phyloP scores from a whole-genome alignment of 1,140 invertebrate genomes.

The Saccostrea glomerata region DNA sequence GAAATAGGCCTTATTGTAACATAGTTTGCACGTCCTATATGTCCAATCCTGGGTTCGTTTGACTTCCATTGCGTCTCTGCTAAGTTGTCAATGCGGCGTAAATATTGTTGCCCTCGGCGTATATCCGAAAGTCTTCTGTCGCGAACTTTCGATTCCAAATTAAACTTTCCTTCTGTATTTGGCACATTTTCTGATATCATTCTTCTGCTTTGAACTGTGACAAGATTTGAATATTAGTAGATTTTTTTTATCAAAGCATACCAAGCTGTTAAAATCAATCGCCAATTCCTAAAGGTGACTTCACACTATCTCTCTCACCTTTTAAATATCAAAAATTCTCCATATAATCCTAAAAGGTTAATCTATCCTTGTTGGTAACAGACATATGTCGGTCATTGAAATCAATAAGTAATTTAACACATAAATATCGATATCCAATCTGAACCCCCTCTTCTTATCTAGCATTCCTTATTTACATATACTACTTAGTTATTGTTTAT shows the following conservation, averaged over 20 bases:
- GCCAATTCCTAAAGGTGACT: not conserved
- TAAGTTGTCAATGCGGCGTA: conserved; percentile 43
- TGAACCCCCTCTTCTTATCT: conserved; percentile 20
- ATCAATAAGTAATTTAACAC: conserved; percentile 29
- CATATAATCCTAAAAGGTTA: conserved; percentile 8
- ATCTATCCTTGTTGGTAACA: conserved; percentile 14
- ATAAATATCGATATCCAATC: conserved; percentile 26
- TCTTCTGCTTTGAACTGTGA: not conserved
- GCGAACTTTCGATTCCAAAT: conserved; percentile 39
- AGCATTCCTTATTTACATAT: conserved; percentile 17
- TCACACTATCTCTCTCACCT: not conserved
- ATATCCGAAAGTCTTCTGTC: conserved; percentile 43
- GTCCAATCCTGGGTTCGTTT: conserved; percentile 23
- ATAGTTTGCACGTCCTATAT: not conserved
- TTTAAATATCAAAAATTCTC: conserved; percentile 23
- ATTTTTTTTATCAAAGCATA: not conserved
- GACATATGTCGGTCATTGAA: conserved; percentile 33
- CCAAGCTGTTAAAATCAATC: not conserved
- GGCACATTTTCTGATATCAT: conserved; percentile 34
- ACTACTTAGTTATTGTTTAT: conserved; percentile 29
- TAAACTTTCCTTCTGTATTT: conserved; percentile 11
- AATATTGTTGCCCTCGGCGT: conserved; percentile 43
- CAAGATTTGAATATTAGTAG: not conserved
- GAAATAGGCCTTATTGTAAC: conserved; percentile 39
- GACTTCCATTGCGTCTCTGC: conserved; percentile 45